Conservation (phyloP, 2,888 invertebrate genomes). For the Polymixis flavicincta region DNA sequence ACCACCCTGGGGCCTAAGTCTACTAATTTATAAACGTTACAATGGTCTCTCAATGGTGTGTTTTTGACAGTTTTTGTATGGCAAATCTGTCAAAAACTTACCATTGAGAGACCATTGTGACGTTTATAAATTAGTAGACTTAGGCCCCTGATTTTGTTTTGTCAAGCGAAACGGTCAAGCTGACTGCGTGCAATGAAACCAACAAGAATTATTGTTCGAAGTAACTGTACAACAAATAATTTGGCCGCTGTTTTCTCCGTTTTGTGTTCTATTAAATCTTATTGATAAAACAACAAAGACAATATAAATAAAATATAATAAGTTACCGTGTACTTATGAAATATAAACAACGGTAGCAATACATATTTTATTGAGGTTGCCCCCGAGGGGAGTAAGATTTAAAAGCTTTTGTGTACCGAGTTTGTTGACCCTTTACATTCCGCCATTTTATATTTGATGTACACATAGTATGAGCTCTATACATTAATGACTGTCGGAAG, state of each 20-base stretch:
- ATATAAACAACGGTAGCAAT: slow-evolving; percentile 24
- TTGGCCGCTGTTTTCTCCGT: neutral
- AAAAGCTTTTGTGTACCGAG: slow-evolving; percentile 50
- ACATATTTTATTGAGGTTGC: slow-evolving; percentile 30
- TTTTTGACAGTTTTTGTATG: too few relatives aligned
- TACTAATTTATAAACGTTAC: too few relatives aligned
- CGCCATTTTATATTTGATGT: slow-evolving; percentile 33
- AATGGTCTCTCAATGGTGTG: too few relatives aligned
- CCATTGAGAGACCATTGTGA: too few relatives aligned
- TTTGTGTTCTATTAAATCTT: slow-evolving; percentile 7
- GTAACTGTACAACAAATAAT: slow-evolving; percentile 18
- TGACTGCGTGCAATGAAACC: slow-evolving; percentile 40
- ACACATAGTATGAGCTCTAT: slow-evolving; percentile 8
- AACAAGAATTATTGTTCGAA: slow-evolving; percentile 14
- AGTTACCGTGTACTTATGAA: slow-evolving; percentile 12
- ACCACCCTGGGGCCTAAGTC: too few relatives aligned
- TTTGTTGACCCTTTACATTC: slow-evolving; percentile 46
- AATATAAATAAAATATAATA: slow-evolving; percentile 3
- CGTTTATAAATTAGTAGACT: too few relatives aligned
- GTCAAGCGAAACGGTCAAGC: slow-evolving; percentile 57
- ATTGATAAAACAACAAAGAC: slow-evolving; percentile 27
- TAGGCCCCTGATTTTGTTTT: slow-evolving; percentile 38
- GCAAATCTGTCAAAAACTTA: too few relatives aligned
- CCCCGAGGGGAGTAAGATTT: slow-evolving; percentile 40
- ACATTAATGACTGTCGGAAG: slow-evolving; percentile 18